Evolutionary conservation across 1,140 invertebrate species (phyloP).

Genomic region (Lasioglossum albipes): DNA sequence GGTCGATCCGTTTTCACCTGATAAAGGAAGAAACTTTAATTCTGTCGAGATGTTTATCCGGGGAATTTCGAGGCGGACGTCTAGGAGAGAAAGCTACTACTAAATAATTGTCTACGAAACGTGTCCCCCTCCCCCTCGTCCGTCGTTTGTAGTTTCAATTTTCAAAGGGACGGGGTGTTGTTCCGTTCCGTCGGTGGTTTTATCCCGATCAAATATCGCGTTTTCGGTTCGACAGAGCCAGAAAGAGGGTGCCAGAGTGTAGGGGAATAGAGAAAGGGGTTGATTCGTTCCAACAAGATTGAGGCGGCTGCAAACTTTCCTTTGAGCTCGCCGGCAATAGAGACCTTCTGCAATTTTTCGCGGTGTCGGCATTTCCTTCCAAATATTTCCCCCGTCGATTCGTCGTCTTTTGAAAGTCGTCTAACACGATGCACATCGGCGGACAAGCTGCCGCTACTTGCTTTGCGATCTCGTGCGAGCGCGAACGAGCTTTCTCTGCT

Average conservation of each 20-base stretch:
- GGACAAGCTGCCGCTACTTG: conserved; percentile 4
- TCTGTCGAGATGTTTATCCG: neutral
- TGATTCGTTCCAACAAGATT: conserved; percentile 11
- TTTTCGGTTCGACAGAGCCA: neutral
- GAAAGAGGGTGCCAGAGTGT: neutral
- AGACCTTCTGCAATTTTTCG: conserved; percentile 35
- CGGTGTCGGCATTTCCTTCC: conserved; percentile 7
- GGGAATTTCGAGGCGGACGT: neutral
- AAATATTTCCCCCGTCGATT: conserved; percentile 36
- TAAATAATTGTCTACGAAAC: neutral
- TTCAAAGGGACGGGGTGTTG: neutral
- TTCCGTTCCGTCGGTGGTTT: neutral
- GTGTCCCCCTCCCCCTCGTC: neutral
- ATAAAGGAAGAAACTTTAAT: neutral
- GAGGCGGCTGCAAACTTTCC: conserved; percentile 8
- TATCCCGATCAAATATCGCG: conserved; percentile 15
- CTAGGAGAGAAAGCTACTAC: neutral
- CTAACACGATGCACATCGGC: neutral
- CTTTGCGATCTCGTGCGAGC: neutral
- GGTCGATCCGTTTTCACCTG: neutral
- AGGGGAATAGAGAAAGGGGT: neutral
- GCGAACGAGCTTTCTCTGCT: neutral
- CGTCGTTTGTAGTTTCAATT: conserved; percentile 4
- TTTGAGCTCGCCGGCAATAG: conserved; percentile 28
- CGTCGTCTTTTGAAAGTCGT: conserved; percentile 15